These are phyloP conservation scores for Urocolius indicus DNA, from an alignment of 2,113 vertebrate genomes.

Conservation along the genomic window DNA sequence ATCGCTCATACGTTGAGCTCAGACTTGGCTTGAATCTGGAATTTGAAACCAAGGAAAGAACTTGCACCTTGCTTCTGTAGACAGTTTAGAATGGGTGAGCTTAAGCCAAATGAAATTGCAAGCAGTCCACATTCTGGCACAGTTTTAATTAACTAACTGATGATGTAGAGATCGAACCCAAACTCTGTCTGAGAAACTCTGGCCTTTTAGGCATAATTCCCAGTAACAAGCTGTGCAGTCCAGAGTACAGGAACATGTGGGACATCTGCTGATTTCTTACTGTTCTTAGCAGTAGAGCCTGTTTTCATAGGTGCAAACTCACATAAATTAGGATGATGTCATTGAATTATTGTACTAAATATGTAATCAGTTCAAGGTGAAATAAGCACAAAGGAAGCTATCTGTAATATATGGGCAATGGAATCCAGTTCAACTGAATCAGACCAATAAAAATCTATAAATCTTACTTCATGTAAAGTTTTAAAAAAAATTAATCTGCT, in stretches of 20 bases:
- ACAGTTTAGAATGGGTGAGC: slow-evolving; percentile 36
- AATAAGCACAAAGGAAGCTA: not conserved
- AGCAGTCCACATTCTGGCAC: slow-evolving; percentile 10
- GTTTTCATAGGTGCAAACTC: not conserved
- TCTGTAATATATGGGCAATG: not conserved
- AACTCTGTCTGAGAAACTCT: slow-evolving; percentile 11
- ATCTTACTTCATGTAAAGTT: not conserved
- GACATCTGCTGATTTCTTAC: not conserved
- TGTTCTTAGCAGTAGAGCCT: slow-evolving; percentile 2
- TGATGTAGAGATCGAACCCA: not conserved
- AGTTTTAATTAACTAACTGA: slow-evolving; percentile 47
- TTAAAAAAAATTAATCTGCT: not conserved
- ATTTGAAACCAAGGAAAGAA: slow-evolving; percentile 10
- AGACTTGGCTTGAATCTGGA: slow-evolving; percentile 50
- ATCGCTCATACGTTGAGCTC: slow-evolving; percentile 3
- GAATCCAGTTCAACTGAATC: not conserved
- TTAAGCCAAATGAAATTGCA: slow-evolving; percentile 67
- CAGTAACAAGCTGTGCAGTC: slow-evolving; percentile 55
- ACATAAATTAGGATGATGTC: slow-evolving; percentile 42
- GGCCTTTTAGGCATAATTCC: slow-evolving; percentile 59
- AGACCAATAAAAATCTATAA: not conserved
- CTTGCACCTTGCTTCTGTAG: slow-evolving; percentile 3
- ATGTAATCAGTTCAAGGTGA: slow-evolving; percentile 36
- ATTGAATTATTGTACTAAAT: not conserved
- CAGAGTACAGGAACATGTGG: not conserved